These are phyloP conservation scores for Ephialtes manifestator DNA, from an alignment of 2,888 invertebrate species.

Conservation along the genomic window DNA sequence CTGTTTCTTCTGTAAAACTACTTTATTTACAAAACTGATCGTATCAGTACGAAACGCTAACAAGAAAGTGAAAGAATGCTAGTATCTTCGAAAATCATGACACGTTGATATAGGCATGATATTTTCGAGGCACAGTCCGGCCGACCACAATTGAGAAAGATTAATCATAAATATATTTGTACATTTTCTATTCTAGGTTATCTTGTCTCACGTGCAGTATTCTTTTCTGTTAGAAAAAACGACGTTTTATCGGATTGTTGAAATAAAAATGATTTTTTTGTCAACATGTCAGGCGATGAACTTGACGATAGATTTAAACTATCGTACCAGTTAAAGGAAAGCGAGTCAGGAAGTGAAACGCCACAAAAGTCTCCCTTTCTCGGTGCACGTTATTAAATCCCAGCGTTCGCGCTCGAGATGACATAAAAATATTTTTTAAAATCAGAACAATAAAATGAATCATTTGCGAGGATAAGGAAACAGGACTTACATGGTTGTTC, in stretches of 20 bases:
- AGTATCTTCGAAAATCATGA: conserved; percentile 7
- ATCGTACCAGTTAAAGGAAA: conserved; percentile 18
- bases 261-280: conserved; percentile 4
- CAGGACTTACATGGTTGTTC: conserved; percentile 27
- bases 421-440: background rate
- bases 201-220: conserved; percentile 9
- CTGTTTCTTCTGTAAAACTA: conserved; percentile 16
- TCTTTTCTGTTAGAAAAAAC: background rate
- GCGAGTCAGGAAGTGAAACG: conserved; percentile 2
- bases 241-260: background rate
- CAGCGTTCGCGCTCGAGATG: conserved; percentile 3
- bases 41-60: conserved; percentile 29
- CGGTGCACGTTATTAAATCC: conserved; percentile 2
- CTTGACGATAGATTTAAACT: background rate
- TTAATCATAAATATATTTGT: conserved; percentile 60
- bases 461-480: conserved; percentile 36
- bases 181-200: conserved; percentile 52
- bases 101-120: background rate
- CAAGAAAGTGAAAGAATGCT: background rate
- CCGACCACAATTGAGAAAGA: conserved; percentile 16
- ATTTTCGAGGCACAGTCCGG: conserved; percentile 13
- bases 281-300: background rate
- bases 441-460: background rate
- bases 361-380: conserved; percentile 22
- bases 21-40: conserved; percentile 50